Evolutionary conservation across 64 coral and sea anemone genomes (phyloP).

Genomic region (Stichodactyla mertensii): DNA sequence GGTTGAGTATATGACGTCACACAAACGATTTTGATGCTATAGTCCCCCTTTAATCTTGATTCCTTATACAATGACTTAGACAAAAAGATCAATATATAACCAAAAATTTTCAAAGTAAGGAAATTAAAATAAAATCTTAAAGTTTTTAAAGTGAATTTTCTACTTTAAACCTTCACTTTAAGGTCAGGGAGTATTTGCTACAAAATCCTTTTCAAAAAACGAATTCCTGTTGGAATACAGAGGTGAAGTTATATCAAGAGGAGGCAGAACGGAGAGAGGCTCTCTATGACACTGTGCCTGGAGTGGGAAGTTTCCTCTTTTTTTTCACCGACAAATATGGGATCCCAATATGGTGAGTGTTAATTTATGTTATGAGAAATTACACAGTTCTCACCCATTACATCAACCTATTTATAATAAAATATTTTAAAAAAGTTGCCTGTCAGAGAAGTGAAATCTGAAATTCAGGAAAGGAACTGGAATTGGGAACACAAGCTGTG

Average conservation of each 20-base stretch:
- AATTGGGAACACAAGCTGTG: too few species aligned
- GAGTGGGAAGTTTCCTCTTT: not conserved
- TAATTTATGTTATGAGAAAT: too few species aligned
- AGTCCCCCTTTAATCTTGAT: too few species aligned
- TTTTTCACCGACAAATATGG: not conserved
- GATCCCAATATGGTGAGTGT: not conserved
- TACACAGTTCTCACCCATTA: not conserved
- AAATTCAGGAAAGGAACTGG: too few species aligned
- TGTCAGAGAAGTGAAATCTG: too few species aligned
- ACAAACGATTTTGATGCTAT: too few species aligned
- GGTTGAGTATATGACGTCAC: too few species aligned
- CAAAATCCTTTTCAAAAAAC: not conserved
- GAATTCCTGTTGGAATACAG: not conserved
- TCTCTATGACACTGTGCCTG: not conserved
- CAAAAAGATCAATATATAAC: not conserved
- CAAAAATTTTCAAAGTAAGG: not conserved
- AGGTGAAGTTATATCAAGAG: not conserved
- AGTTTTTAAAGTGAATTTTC: not conserved
- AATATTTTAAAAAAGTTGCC: not conserved
- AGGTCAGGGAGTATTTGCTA: constrained; percentile 2
- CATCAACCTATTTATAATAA: not conserved
- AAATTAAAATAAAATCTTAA: not conserved
- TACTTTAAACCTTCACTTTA: not conserved
- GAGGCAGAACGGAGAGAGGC: not conserved
- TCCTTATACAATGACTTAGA: not conserved